Evolutionary conservation across 2,888 invertebrate species (phyloP).

Genomic region (Tetranychus piercei): DNA sequence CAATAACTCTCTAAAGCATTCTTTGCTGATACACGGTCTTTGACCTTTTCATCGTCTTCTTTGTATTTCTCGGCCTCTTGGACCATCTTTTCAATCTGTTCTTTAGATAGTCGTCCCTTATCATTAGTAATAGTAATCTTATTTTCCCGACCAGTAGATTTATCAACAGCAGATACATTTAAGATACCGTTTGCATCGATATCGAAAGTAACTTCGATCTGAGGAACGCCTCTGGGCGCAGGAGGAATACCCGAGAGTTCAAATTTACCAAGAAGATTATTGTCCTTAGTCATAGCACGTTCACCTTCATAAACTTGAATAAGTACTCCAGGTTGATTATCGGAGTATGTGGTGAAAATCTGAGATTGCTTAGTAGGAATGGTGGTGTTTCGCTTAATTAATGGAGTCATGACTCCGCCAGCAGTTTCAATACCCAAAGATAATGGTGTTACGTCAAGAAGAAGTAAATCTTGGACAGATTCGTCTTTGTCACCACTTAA

Average conservation of each 20-base stretch:
- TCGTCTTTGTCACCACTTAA: slow-evolving; percentile 52
- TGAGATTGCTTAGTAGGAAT: slow-evolving; percentile 93
- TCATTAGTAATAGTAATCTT: slow-evolving; percentile 40
- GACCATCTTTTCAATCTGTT: slow-evolving; percentile 29
- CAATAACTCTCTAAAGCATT: slow-evolving; percentile 66
- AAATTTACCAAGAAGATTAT: slow-evolving; percentile 32
- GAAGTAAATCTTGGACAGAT: slow-evolving; percentile 61
- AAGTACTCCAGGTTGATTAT: slow-evolving; percentile 88
- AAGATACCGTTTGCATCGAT: slow-evolving; percentile 36
- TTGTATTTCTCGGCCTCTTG: slow-evolving; percentile 82
- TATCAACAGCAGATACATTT: slow-evolving; percentile 36
- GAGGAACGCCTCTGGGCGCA: slow-evolving; percentile 32
- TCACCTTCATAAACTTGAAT: slow-evolving; percentile 43
- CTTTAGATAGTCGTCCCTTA: slow-evolving; percentile 30
- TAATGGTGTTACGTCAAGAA: slow-evolving; percentile 75
- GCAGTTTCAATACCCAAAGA: slow-evolving; percentile 79
- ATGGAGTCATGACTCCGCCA: slow-evolving; percentile 81
- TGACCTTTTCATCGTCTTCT: slow-evolving; percentile 39
- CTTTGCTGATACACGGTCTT: slow-evolving; percentile 49
- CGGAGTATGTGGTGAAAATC: slow-evolving; percentile 88
- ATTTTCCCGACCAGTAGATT: slow-evolving; percentile 38
- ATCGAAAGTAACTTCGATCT: slow-evolving; percentile 39
- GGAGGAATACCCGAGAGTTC: slow-evolving; percentile 34
- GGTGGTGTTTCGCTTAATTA: slow-evolving; percentile 91
- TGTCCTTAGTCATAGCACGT: slow-evolving; percentile 36